phyloP scores from a whole-genome alignment of 2,113 vertebrate species.

The Raphicerus campestris region DNA sequence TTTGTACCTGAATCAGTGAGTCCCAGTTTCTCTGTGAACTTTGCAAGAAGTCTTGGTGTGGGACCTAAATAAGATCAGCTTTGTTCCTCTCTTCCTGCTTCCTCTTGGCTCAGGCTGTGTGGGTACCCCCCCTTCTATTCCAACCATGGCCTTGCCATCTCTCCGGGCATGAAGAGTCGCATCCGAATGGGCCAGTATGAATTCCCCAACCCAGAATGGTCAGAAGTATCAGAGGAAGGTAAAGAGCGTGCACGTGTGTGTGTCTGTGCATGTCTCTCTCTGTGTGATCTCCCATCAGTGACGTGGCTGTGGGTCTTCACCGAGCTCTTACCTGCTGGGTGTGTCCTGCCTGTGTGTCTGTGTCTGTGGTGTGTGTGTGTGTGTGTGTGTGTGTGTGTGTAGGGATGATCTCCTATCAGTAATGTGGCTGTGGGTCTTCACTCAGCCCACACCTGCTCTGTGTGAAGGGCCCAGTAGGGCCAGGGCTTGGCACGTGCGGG shows the following conservation, averaged over 20 bases:
- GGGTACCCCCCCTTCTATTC: slow-evolving; percentile 99
- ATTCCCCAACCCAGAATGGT: slow-evolving; percentile 98
- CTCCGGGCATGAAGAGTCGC: slow-evolving; percentile 98
- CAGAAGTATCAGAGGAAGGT: slow-evolving; percentile 98
- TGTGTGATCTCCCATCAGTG: not conserved
- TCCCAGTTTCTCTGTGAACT: not conserved
- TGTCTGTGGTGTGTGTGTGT: too few species aligned
- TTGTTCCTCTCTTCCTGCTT: not conserved
- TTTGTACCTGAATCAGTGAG: not conserved
- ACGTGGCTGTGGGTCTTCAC: too few species aligned
- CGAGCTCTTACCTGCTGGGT: not conserved
- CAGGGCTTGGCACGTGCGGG: accelerated
- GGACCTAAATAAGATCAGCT: not conserved
- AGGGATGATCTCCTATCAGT: not conserved
- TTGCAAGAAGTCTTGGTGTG: not conserved
- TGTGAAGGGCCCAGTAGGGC: not conserved
- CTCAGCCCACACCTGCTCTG: not conserved
- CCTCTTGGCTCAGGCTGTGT: slow-evolving; percentile 84
- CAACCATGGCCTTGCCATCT: slow-evolving; percentile 97
- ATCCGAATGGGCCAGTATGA: slow-evolving; percentile 97
- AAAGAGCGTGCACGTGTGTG: not conserved
- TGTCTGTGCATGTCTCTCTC: accelerated
- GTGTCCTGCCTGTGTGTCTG: accelerated
- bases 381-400: not conserved
- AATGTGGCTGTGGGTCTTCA: not conserved